These are phyloP conservation scores for Huso huso DNA, from an alignment of 2,797 vertebrate species.

Conservation along the genomic window DNA sequence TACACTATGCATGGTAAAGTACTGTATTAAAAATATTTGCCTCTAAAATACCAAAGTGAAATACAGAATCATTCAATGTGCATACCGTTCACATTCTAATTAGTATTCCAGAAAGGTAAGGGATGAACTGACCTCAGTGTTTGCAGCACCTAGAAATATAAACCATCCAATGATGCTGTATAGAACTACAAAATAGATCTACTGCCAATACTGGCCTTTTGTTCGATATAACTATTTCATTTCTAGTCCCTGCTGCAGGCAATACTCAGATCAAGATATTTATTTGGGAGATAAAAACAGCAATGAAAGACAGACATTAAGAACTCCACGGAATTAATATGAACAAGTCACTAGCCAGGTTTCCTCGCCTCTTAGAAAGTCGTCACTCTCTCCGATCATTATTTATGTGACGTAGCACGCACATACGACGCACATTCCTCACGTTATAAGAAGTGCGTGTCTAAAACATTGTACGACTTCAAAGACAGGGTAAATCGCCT, in stretches of 20 bases:
- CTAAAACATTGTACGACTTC: too few relatives aligned
- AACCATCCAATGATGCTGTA: slow-evolving; percentile 11
- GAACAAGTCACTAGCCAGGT: too few relatives aligned
- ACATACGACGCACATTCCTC: too few relatives aligned
- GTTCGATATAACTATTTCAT: background rate
- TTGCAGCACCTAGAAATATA: slow-evolving; percentile 27
- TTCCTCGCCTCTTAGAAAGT: too few relatives aligned
- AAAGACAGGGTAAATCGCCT: too few relatives aligned
- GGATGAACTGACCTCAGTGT: slow-evolving; percentile 29
- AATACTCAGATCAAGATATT: slow-evolving; percentile 26
- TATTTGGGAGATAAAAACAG: slow-evolving; percentile 26
- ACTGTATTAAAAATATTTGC: too few relatives aligned
- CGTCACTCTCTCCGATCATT: too few relatives aligned
- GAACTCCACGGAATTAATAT: background rate
- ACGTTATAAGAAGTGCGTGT: too few relatives aligned
- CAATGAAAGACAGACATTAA: background rate
- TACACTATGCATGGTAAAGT: too few relatives aligned
- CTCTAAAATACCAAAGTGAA: too few relatives aligned
- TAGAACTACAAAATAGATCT: slow-evolving; percentile 16
- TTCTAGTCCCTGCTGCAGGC: slow-evolving; percentile 6
- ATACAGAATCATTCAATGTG: slow-evolving; percentile 4
- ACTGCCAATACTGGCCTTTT: slow-evolving; percentile 7
- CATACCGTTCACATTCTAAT: slow-evolving; percentile 22
- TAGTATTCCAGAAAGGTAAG: slow-evolving; percentile 24
- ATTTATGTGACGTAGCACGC: too few relatives aligned